A percentile compares a stretch with the other conserved stretches of the same genome.
These are phyloP conservation scores for Spodoptera picta DNA, from an alignment of 2,888 invertebrate species.

Conservation along the genomic window DNA sequence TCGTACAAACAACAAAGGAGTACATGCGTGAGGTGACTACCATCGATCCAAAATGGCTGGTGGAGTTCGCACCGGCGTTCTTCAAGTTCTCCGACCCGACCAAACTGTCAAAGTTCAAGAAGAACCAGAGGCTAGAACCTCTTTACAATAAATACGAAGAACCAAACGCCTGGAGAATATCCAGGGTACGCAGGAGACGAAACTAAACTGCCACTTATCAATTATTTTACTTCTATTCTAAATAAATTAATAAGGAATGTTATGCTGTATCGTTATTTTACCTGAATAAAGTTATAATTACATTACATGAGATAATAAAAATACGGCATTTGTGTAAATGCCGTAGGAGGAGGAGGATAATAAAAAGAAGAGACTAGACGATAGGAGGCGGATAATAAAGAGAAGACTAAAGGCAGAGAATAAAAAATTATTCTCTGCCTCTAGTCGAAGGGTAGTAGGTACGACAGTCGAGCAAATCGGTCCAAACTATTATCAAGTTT, in stretches of 20 bases:
- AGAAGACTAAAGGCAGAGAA: too few species aligned
- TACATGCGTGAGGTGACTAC: slow-evolving; percentile 99
- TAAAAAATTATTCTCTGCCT: too few species aligned
- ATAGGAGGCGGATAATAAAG: too few species aligned
- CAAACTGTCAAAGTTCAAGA: slow-evolving; percentile 99
- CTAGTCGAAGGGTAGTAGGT: too few species aligned
- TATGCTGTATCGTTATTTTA: slow-evolving; percentile 5
- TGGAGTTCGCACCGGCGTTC: slow-evolving; percentile 99
- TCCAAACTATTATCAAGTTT: too few species aligned
- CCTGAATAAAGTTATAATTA: too few species aligned
- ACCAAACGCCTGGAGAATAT: slow-evolving; percentile 99
- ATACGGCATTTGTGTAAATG: too few species aligned
- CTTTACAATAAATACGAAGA: slow-evolving; percentile 99
- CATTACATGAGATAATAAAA: too few species aligned
- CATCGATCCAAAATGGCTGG: slow-evolving; percentile 99
- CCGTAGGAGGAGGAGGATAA: too few species aligned
- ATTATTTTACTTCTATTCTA: slow-evolving; percentile 6
- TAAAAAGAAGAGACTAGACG: too few species aligned
- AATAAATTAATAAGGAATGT: slow-evolving; percentile 26
- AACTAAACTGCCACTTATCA: slow-evolving; percentile 88
- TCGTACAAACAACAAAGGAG: slow-evolving; percentile 99
- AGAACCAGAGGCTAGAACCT: slow-evolving; percentile 99
- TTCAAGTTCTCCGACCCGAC: slow-evolving; percentile 99
- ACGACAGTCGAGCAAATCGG: too few species aligned
- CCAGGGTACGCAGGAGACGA: slow-evolving; percentile 95